A percentile compares a stretch with the other conserved stretches of the same genome.
Evolutionary conservation across 2,113 vertebrate species (phyloP).

Genomic region (Indicator maculatus): DNA sequence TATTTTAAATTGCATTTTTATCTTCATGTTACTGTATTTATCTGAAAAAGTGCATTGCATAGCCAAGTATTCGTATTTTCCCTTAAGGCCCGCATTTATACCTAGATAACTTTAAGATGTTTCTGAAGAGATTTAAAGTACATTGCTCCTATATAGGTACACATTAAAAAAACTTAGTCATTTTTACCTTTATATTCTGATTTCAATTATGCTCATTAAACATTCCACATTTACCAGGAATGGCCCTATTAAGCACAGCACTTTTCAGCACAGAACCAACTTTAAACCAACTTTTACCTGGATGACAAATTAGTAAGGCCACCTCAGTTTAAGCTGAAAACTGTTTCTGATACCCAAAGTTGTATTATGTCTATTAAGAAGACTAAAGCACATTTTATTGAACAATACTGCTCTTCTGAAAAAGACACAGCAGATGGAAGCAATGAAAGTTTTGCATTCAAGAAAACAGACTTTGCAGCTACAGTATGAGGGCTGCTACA

Average conservation of each 20-base stretch:
- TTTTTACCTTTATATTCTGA: not conserved
- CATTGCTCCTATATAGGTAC: not conserved
- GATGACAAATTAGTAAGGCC: not conserved
- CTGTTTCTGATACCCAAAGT: not conserved
- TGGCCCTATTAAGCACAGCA: not conserved
- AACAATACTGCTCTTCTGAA: not conserved
- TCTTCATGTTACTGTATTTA: not conserved
- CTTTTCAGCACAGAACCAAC: not conserved
- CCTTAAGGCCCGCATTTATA: not conserved
- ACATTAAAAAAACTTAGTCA: not conserved
- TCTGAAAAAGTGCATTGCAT: not conserved
- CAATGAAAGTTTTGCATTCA: not conserved
- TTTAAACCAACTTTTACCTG: not conserved
- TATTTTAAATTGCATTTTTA: not conserved
- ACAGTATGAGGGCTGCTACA: not conserved
- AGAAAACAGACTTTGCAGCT: not conserved
- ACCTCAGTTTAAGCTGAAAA: not conserved
- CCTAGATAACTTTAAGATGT: not conserved
- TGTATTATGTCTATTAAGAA: not conserved
- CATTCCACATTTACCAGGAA: not conserved
- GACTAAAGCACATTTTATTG: not conserved
- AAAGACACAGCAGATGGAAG: not conserved
- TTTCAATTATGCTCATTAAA: not conserved
- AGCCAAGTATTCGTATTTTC: not conserved
- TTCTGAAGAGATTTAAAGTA: not conserved